Evolutionary conservation across 2,888 invertebrate genomes (phyloP), one percentile per base, ranked within the genome.

Genomic region (Formica aserva): DNA sequence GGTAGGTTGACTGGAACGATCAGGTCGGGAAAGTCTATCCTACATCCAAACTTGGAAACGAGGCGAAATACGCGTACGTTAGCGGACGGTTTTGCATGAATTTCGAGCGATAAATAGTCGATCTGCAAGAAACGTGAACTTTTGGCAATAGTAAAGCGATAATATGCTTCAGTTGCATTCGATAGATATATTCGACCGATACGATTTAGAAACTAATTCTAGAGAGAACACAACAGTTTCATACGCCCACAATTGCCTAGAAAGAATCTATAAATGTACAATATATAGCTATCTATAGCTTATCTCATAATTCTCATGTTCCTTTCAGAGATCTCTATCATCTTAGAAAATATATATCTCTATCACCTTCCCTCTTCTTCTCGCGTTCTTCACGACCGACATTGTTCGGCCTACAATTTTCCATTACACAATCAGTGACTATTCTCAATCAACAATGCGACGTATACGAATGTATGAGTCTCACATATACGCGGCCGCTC

Each of bases 1-100:
- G 88, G 86, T 88, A 87, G 89, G 89, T 87, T 86, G 88, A 87
- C 89, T 88, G 89, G 88, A 91, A 91, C 87, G 87, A 86, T 90
- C 85, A 67, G 72, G 83, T 85, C 87, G 89, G 88, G 90, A 91
- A 91, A 91, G 89, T 91, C 84, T 86, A 90, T 81, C 86, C 86
- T 81, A 86, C 85, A 86, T 86, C 76, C 82, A 80, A 85, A 90
- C 52, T 87, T 86, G 75, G 85, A 88, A 88, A 85, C 65, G 71
- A 90, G 87, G 85, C 81, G 83, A 86, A 76, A 82, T 76, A 76
- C 26, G 26, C 63, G 72, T 22, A 22, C 18, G n/a, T 67, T 22
- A 62, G 65, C 52, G 29, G n/a, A 38, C 18, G 66, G n/a, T 52
- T 74, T 57, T 52, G 38, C 81, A 55, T 60, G 52, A 83, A 86